phyloP scores from a whole-genome alignment of 2,888 invertebrate genomes.

The Phorcus lineatus region DNA sequence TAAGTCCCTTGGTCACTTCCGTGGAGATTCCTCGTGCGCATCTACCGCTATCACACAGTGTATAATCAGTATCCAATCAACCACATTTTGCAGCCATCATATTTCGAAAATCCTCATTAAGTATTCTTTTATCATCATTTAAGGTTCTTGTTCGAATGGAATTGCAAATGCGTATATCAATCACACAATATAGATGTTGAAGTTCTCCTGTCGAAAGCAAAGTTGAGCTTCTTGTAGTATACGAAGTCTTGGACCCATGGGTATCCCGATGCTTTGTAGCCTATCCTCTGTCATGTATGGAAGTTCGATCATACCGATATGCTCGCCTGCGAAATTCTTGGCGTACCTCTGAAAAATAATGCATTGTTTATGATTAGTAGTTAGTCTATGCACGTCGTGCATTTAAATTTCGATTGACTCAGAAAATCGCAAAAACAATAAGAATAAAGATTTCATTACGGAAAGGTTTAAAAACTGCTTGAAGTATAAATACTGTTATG shows the following conservation, averaged over 20 bases:
- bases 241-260: slow-evolving; percentile 89
- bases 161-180: background rate
- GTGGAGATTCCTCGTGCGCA: no score
- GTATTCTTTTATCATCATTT: no score
- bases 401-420: no score
- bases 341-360: slow-evolving; percentile 86
- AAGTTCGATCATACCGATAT: slow-evolving; percentile 89
- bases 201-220: slow-evolving; percentile 71
- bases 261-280: slow-evolving; percentile 91
- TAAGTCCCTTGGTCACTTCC: no score
- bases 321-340: slow-evolving; percentile 87
- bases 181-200: slow-evolving; percentile 69
- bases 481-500: no score
- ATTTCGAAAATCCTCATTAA: no score
- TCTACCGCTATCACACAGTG: no score
- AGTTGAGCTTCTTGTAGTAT: slow-evolving; percentile 85
- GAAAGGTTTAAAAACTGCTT: no score
- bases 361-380: background rate
- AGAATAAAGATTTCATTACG: background rate
- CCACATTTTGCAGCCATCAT: no score
- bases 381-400: no score
- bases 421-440: background rate
- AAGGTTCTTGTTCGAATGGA: no score
- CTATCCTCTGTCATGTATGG: slow-evolving; percentile 93
- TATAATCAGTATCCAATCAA: no score